phyloP scores from a whole-genome alignment of 2,113 vertebrate species.

The Spheniscus mendiculus region DNA sequence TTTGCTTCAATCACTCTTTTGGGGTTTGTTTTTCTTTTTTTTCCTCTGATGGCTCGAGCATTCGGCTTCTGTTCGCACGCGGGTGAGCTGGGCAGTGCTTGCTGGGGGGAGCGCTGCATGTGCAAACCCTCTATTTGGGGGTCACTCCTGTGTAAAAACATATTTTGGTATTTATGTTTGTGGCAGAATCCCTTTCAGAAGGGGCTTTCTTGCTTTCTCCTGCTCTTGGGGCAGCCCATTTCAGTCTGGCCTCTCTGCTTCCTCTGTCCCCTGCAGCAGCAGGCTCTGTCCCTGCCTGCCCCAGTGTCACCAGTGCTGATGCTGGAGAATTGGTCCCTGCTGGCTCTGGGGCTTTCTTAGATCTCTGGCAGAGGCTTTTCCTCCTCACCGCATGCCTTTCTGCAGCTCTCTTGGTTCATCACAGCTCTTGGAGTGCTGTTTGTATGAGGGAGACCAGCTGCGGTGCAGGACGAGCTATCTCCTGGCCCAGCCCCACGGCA shows the following conservation, averaged over 20 bases:
- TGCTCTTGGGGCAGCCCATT: too few relatives aligned
- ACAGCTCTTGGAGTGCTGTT: neutral
- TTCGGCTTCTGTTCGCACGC: neutral
- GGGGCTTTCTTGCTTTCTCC: too few relatives aligned
- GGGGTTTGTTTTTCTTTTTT: neutral
- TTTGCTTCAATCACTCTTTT: slow-evolving; percentile 4
- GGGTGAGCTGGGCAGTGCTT: neutral
- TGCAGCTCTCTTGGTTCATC: neutral
- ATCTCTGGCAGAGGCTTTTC: neutral
- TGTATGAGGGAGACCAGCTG: rapidly evolving
- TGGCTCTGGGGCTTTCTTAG: neutral
- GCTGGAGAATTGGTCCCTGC: neutral
- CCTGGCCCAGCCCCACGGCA: neutral
- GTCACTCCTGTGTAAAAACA: neutral
- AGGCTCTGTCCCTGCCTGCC: neutral
- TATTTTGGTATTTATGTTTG: neutral
- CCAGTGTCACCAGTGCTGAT: neutral
- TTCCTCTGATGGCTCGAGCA: neutral
- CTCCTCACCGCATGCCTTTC: neutral
- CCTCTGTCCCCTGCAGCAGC: neutral
- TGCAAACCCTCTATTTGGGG: neutral
- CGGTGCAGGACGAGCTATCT: neutral
- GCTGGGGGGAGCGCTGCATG: rapidly evolving
- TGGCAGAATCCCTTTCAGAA: too few relatives aligned
- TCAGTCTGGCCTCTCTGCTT: neutral